phyloP scores from a whole-genome alignment of 2,113 vertebrate species.

The Actinemys pallida region DNA sequence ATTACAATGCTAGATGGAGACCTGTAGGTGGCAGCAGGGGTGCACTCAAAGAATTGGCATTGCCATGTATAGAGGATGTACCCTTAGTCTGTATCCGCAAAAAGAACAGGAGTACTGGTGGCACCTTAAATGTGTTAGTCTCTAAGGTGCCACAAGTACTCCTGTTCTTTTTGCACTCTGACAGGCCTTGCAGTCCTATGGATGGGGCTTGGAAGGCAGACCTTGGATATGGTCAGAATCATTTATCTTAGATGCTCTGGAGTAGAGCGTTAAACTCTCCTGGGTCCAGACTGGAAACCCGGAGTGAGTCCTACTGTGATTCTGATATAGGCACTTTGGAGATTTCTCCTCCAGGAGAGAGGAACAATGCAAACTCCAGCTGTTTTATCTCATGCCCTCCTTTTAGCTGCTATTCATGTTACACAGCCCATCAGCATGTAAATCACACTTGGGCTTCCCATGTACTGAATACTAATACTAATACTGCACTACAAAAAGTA shows the following conservation, averaged over 20 bases:
- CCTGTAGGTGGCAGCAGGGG: not conserved
- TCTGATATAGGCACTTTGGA: not conserved
- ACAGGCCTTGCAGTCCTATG: not conserved
- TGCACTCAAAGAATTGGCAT: not conserved
- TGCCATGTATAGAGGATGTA: not conserved
- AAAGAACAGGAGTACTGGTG: no score
- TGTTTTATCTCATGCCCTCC: not conserved
- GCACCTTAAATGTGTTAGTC: no score
- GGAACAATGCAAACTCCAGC: not conserved
- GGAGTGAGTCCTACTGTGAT: not conserved
- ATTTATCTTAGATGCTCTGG: not conserved
- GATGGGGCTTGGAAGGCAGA: not conserved
- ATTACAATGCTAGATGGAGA: not conserved
- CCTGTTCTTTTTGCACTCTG: not conserved
- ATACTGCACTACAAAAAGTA: no score
- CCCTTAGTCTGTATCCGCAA: no score
- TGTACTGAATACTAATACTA: not conserved
- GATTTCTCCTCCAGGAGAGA: not conserved
- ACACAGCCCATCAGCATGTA: not conserved
- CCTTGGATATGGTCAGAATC: not conserved
- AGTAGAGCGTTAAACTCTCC: not conserved
- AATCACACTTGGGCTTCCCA: not conserved
- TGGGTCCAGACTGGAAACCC: not conserved
- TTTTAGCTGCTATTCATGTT: not conserved
- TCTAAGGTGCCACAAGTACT: no score